Evolutionary conservation across 2,797 vertebrate species (phyloP), one percentile per base, ranked within the genome.

Genomic region (Gambelia wislizenii): DNA sequence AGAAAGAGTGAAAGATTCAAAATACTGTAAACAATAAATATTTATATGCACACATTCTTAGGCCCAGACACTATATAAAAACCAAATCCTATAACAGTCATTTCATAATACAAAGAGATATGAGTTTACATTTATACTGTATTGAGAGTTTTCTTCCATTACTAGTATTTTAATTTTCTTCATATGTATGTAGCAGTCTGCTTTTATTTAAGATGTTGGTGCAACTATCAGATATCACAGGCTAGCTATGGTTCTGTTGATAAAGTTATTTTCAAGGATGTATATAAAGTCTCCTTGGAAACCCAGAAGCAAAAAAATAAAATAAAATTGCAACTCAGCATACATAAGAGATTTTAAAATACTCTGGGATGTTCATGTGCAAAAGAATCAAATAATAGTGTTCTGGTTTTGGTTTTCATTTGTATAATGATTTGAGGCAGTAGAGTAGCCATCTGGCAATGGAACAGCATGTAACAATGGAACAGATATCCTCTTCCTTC

Each of bases 281-380:
- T 83, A 85, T 12, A 36, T 91, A 92, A 92, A 93, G 83, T 91
- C 72, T 85, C 72, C 84, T 79, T 81, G 91, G 91, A 92, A 95
- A 76, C 1, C 20, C 96, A 74, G 87, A 89, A 88, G 49, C 59
- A 16, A 83, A 20, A n/a, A 87, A 20, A 93, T 92, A 69, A 59
- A 88, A 80, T 77, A 82, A 12, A 69, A 81, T 77, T 59, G 83
- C 10, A 67, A 67, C n/a, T 12, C 72, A 87, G 70, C 78, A 93
- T 88, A 81, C 39, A 91, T 83, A 86, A 88, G 39, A 83, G 6
- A 64, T 2, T 10, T 88, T 91, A 49, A 91, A 91, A 78, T 42
- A 64, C 42, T 13, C 56, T 22, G 93, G 70, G 12, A 0, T 20
- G 64, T 76, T 83, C 81, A 30, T 84, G 56, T 33, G 74, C 0